Evolutionary conservation across 2,113 vertebrate genomes (phyloP).

Genomic region (Chloebia gouldiae): DNA sequence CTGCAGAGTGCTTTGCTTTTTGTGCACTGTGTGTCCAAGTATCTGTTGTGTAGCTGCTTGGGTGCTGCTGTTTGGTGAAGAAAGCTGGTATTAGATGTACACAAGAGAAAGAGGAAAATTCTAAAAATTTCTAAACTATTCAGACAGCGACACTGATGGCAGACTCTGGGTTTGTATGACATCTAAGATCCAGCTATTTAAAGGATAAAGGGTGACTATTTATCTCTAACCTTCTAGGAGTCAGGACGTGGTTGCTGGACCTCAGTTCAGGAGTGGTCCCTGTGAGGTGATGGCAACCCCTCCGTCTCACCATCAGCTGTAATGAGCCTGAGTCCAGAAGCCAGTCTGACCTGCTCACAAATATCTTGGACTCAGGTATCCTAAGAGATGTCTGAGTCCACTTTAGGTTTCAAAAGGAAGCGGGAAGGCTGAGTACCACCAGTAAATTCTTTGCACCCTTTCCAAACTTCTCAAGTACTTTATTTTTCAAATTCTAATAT

Average conservation of each 20-base stretch:
- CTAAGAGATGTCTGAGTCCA: background rate
- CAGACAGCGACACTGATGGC: background rate
- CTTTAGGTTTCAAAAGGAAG: too few relatives aligned
- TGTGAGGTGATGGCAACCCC: background rate
- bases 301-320: background rate
- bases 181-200: background rate
- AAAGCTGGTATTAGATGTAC: background rate
- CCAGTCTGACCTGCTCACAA: background rate
- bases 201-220: background rate
- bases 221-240: background rate
- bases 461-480: background rate
- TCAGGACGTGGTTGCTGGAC: background rate
- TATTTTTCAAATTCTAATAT: background rate
- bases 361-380: background rate
- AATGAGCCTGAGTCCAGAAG: background rate
- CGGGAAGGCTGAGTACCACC: too few relatives aligned
- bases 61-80: background rate
- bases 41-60: accelerated
- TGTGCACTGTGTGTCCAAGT: too few relatives aligned
- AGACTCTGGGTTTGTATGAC: background rate
- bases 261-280: background rate
- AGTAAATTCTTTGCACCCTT: background rate
- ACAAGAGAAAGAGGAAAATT: background rate
- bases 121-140: background rate
- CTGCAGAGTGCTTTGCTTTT: background rate